phyloP scores from a whole-genome alignment of 2,888 invertebrate genomes.

The Sesamia inferens region DNA sequence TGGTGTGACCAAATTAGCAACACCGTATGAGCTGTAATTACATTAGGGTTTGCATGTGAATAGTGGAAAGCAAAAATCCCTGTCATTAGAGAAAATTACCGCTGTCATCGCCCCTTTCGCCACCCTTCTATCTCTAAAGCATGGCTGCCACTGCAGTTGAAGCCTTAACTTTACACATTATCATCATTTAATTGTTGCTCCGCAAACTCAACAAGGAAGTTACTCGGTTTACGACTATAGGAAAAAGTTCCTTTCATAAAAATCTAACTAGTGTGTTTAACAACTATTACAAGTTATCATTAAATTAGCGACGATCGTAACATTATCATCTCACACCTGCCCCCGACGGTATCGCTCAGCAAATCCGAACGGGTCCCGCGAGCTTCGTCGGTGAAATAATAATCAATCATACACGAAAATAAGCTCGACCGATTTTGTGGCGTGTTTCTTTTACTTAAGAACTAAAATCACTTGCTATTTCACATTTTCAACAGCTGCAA shows the following conservation, averaged over 20 bases:
- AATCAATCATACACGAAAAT: constrained; percentile 51
- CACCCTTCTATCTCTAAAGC: constrained; percentile 51
- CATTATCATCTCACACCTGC: constrained; percentile 67
- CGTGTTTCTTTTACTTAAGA: constrained; percentile 18
- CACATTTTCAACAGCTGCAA: constrained; percentile 53
- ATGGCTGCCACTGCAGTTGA: constrained; percentile 45
- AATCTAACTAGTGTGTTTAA: constrained; percentile 37
- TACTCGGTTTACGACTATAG: constrained; percentile 26
- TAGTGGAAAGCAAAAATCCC: constrained; percentile 47
- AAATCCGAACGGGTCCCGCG: constrained; percentile 54
- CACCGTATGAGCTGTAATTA: constrained; percentile 28
- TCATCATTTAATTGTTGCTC: constrained; percentile 55
- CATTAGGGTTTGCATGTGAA: constrained; percentile 25
- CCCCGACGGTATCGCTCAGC: constrained; percentile 52
- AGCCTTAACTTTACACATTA: constrained; percentile 45
- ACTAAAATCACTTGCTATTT: constrained; percentile 29
- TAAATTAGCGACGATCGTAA: constrained; percentile 59
- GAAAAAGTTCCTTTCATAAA: constrained; percentile 21
- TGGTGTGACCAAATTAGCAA: constrained; percentile 13
- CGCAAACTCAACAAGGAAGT: constrained; percentile 47
- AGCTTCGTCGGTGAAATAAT: constrained; percentile 61
- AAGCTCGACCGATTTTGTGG: constrained; percentile 23
- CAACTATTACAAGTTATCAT: constrained; percentile 53
- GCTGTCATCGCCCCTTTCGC: constrained; percentile 49
- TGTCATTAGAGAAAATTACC: constrained; percentile 49